Evolutionary conservation across 2,888 invertebrate species (phyloP).

Genomic region (Cataglyphis albicans): DNA sequence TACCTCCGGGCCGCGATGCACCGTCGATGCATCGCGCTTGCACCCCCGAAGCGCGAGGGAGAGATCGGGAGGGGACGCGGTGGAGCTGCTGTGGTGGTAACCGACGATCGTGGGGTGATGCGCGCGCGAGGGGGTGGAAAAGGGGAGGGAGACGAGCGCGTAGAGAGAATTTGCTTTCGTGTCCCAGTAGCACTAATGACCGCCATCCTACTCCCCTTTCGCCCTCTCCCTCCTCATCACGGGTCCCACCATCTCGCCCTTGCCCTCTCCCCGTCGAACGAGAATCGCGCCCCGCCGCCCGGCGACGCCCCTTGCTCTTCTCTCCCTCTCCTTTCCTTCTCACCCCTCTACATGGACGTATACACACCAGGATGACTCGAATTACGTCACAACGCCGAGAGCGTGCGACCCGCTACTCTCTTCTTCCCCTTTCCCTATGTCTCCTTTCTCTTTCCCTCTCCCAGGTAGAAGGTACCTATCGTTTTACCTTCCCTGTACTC

Average conservation of each 20-base stretch:
- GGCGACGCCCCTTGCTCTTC: conserved; percentile 34
- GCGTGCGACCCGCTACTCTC: conserved; percentile 56
- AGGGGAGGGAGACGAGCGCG: conserved; percentile 13
- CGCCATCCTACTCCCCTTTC: conserved; percentile 74
- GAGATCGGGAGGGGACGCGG: conserved; percentile 2
- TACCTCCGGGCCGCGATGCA: conserved; percentile 66
- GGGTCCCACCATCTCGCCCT: conserved; percentile 65
- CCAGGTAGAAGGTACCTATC: conserved; percentile 48
- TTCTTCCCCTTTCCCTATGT: conserved; percentile 4
- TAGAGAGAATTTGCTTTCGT: conserved; percentile 78
- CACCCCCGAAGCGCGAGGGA: conserved; percentile 30
- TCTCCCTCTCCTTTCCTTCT: neutral
- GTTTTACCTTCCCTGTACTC: conserved; percentile 47
- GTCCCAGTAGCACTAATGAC: conserved; percentile 84
- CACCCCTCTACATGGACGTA: conserved; percentile 53
- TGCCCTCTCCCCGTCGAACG: conserved; percentile 46
- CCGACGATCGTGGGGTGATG: conserved; percentile 24
- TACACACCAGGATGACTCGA: conserved; percentile 68
- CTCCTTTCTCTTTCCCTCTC: conserved; percentile 8
- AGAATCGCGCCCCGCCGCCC: conserved; percentile 33
- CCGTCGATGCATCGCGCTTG: conserved; percentile 39
- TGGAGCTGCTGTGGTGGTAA: neutral
- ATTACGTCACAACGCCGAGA: conserved; percentile 74
- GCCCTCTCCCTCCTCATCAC: conserved; percentile 43
- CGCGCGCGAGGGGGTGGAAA: neutral